Evolutionary conservation across 1,140 invertebrate genomes (phyloP), one percentile per base, ranked within the genome.

Genomic region (Muscidifurax raptorellus): DNA sequence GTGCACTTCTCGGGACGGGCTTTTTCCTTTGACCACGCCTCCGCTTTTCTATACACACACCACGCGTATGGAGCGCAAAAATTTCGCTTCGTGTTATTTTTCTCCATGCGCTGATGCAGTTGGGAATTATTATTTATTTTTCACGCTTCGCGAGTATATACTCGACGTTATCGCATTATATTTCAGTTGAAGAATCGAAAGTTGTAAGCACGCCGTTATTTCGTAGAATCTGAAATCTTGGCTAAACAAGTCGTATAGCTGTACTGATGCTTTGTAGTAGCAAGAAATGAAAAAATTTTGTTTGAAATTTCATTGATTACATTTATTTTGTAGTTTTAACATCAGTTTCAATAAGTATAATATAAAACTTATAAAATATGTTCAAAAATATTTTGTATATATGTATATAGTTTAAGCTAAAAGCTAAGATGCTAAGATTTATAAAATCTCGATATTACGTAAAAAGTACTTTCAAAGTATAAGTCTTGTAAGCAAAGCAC

Each of bases 361-460:
- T 84, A 80, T 80, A 80, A 84, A 84, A 80, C 18, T 74, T 84
- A 28, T 71, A 85, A 85, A 80, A 80, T 67, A 76, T 80, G 76
- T 69, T 79, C 5, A 80, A 84, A 83, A 84, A 85, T 77, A 75
- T 74, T 71, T 64, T 78, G 81, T 0, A 64, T 77, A 15, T 32
- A 69, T 80, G 30, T 64, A 80, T 83, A 80, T 64, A 80, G 40
- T 59, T 59, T 75, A 67, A 85, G 7, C n/a, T 80, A 69, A 81
- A 80, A 81, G 69, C 64, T 84, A 76, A 74, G 47, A 75, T 80
- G 83, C 77, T 84, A 80, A 52, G 76, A 81, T 67, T 76, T 71
- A 77, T 47, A 69, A 85, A 81, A 77, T 67, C 52, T 85, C 80
- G 5, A 28, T 25, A 76, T 52, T 32, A 78, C 9, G 22, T 85